Base-by-base conservation (phyloP, 2,113 vertebrate genomes). In the Microcebus jonahi region DNA sequence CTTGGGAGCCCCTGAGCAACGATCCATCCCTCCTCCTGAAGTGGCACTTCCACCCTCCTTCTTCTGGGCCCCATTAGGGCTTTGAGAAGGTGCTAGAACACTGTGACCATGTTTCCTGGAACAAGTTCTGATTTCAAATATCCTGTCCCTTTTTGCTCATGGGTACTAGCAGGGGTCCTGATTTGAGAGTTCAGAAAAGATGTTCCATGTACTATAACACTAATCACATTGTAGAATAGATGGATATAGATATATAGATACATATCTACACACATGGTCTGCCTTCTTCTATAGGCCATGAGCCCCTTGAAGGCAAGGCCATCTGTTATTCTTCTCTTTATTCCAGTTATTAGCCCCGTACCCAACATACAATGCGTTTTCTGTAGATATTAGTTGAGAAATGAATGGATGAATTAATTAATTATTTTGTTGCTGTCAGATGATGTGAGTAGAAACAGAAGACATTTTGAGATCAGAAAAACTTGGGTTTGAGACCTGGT, bases 101-200 rank as follows among this genome's bases (percentile, higher is more conserved):
- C 50, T 36, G 1, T 61, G 29, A n/a, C 13, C 36, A 42, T 21
- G 10, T 84, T 92, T 84, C 87, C 81, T n/a, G 21, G 65, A 95
- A 92, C 2, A 68, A 79, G 61, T 55, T 85, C 79, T 85, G 48
- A 93, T 73, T 77, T 96, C 53, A 95, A 84, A 53, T 88, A 80
- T 84, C 67, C 87, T 88, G 29, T 73, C 15, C 55, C 53, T 84
- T 45, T 80, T 63, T 84, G 27, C 2, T 42, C 45, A 39, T 17
- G 12, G 29, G 29, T 53, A 80, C 57, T 48, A 59, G 57, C 65
- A 42, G 6, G 34, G 34, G 12, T 71, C 53, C 48, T 73, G 45
- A 94, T 59, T 27, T 86, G 36, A 50, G 50, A 93, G 34, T 36
- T 67, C 45, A 88, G 77, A 76, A 96, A 91, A 84, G 63, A 25